Conservation (phyloP, 2,113 vertebrate genomes). For the Riparia riparia region DNA sequence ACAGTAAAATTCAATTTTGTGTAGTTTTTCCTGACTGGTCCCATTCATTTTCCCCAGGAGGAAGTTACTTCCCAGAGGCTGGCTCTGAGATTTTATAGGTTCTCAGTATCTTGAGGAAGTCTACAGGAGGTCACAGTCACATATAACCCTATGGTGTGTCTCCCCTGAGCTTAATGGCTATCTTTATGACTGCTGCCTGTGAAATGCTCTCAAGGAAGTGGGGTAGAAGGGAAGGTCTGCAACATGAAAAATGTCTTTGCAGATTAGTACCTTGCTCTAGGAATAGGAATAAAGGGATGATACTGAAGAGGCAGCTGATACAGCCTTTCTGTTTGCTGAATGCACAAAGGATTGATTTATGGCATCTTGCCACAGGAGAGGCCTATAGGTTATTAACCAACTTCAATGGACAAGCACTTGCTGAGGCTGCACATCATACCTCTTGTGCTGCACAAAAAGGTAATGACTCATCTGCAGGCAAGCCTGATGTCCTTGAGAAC, state of each 20-base stretch:
- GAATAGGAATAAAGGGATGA: not conserved
- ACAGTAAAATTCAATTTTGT: not conserved
- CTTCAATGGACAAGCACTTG: slow-evolving; percentile 37
- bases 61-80: not conserved
- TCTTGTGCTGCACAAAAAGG: slow-evolving; percentile 23
- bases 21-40: not conserved
- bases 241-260: not conserved
- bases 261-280: not conserved
- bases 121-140: not conserved
- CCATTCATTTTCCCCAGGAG: not conserved
- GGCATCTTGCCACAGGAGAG: not conserved
- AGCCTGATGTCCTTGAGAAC: slow-evolving; percentile 42
- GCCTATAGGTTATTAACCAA: slow-evolving; percentile 50
- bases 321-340: not conserved
- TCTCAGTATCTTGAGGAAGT: not conserved
- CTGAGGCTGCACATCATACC: slow-evolving; percentile 46
- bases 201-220: not conserved
- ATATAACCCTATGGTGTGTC: not conserved
- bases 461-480: slow-evolving; percentile 40
- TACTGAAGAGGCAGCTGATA: not conserved
- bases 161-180: not conserved
- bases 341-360: slow-evolving; percentile 1
- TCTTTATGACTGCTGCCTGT: not conserved
- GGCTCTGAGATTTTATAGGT: not conserved
- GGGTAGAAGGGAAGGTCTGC: not conserved